Conservation (phyloP, 1,140 invertebrate species). For the Rhopalosiphum maidis region DNA sequence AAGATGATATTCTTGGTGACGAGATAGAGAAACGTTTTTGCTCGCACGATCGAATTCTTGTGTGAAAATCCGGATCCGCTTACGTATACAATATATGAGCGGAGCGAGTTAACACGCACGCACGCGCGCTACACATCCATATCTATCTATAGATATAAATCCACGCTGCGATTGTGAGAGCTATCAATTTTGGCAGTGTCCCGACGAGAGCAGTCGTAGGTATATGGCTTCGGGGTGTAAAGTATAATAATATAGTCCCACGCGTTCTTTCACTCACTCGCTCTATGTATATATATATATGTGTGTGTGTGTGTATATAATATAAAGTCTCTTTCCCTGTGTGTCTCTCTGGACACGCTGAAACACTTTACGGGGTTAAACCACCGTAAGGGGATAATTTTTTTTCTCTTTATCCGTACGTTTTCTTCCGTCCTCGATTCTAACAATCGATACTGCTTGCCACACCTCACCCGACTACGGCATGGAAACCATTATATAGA, state of each 20-base stretch:
- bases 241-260: constrained; percentile 7
- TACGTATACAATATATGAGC: constrained; percentile 21
- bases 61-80: constrained; percentile 28
- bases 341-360: neutral
- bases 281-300: neutral
- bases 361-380: constrained; percentile 20
- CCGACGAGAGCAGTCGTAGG: neutral
- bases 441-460: constrained; percentile 26
- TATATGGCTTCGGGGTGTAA: constrained; percentile 6
- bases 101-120: neutral
- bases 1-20: neutral
- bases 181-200: constrained; percentile 40
- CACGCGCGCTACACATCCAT: neutral
- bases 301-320: neutral
- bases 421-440: neutral
- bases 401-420: neutral
- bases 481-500: neutral
- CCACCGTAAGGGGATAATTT: neutral
- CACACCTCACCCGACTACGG: neutral
- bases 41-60: neutral
- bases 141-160: neutral
- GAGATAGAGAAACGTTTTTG: neutral
- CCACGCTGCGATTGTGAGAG: constrained; percentile 29
- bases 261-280: neutral
- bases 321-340: neutral